Conservation (phyloP, 2,888 invertebrate species). For the Erebia aethiops region DNA sequence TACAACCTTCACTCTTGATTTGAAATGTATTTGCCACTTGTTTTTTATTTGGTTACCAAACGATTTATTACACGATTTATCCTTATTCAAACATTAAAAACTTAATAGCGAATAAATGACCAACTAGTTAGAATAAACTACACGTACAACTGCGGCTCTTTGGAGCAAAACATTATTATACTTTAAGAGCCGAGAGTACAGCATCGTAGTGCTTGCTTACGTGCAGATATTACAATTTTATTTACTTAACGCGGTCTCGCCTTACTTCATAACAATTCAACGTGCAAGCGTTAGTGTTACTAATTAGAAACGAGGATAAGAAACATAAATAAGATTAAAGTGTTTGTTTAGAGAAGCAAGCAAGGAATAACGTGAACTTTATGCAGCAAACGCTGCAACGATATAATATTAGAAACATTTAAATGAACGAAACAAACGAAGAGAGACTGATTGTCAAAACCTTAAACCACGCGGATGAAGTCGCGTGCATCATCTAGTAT, state of each 20-base stretch:
- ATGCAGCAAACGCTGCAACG: neutral
- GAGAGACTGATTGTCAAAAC: no score
- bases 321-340: constrained; percentile 9
- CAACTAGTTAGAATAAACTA: constrained; percentile 33
- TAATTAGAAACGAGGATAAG: constrained; percentile 22
- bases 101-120: constrained; percentile 17
- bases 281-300: constrained; percentile 23
- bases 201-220: constrained; percentile 37
- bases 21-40: no score
- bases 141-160: constrained; percentile 39
- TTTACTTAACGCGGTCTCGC: constrained; percentile 37
- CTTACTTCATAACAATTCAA: constrained; percentile 32
- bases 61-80: no score
- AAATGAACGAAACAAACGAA: constrained; percentile 1
- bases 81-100: constrained; percentile 2
- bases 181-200: constrained; percentile 37
- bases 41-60: no score
- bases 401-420: neutral
- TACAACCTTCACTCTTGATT: no score
- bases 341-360: neutral
- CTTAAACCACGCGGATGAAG: no score
- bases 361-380: neutral
- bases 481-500: no score
- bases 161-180: constrained; percentile 39
- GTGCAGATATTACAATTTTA: constrained; percentile 40